phyloP scores from a whole-genome alignment of 2,888 invertebrate genomes.

The Tiliacea aurago region DNA sequence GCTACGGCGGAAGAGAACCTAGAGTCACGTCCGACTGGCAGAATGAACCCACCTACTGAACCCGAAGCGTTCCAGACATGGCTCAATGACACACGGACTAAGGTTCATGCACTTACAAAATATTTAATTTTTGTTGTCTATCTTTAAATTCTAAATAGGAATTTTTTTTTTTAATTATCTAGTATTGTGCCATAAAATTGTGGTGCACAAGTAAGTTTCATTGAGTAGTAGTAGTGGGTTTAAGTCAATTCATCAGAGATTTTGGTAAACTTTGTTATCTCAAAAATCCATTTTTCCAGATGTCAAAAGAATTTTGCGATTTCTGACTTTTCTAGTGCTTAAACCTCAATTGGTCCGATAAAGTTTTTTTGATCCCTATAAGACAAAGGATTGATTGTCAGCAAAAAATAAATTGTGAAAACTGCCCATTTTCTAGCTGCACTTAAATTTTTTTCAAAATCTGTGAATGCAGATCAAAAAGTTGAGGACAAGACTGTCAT shows the following conservation, averaged over 20 bases:
- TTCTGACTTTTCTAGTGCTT: too few species aligned
- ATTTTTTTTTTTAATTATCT: neutral
- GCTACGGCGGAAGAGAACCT: constrained; percentile 91
- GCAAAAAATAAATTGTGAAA: too few species aligned
- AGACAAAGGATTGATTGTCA: too few species aligned
- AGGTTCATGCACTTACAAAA: constrained; percentile 86
- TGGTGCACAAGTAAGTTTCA: neutral
- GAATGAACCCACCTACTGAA: constrained; percentile 85
- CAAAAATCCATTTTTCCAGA: neutral
- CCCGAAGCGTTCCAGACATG: constrained; percentile 89
- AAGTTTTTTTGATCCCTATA: too few species aligned
- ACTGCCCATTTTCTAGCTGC: too few species aligned
- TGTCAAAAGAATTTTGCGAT: too few species aligned
- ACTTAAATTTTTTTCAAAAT: too few species aligned
- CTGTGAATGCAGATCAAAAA: too few species aligned
- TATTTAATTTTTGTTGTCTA: neutral
- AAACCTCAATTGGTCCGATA: too few species aligned
- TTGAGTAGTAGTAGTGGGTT: neutral
- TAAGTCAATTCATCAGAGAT: neutral
- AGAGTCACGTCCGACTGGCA: constrained; percentile 78
- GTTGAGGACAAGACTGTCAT: too few species aligned
- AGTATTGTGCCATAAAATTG: neutral
- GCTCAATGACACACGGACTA: constrained; percentile 90
- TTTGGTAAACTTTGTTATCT: neutral
- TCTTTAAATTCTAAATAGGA: neutral